These are phyloP conservation scores for Streptopelia turtur DNA, from an alignment of 2,797 vertebrate species.

Conservation along the genomic window DNA sequence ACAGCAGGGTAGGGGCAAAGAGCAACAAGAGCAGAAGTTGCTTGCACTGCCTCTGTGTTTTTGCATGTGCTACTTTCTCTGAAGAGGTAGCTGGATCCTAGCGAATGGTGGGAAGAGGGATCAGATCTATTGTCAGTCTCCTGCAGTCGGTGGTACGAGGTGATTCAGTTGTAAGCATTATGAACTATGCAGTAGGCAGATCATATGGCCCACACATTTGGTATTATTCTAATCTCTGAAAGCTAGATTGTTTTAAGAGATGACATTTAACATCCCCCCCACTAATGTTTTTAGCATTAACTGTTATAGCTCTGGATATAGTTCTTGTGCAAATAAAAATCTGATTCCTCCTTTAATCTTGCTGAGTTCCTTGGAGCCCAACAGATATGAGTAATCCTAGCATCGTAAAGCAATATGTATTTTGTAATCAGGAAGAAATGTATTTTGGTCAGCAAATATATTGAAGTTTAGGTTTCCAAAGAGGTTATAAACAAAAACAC, in stretches of 20 bases:
- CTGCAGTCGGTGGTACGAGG: fast-evolving
- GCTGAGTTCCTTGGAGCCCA: neutral
- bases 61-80: neutral
- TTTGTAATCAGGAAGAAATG: neutral
- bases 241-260: neutral
- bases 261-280: neutral
- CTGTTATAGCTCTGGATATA: neutral
- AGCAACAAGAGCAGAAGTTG: neutral
- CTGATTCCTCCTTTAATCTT: slow-evolving; percentile 3
- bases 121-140: neutral
- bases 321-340: neutral
- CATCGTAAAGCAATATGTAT: neutral
- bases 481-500: neutral
- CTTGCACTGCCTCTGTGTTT: neutral
- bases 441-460: neutral
- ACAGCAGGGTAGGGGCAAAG: neutral
- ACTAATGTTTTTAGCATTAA: neutral
- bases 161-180: neutral
- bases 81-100: neutral
- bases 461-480: neutral
- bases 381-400: neutral
- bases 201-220: neutral
- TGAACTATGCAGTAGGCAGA: neutral
- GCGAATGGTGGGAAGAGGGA: neutral
- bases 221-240: slow-evolving; percentile 1